Conservation (phyloP, 2,797 vertebrate genomes). For the Borostomias antarcticus region DNA sequence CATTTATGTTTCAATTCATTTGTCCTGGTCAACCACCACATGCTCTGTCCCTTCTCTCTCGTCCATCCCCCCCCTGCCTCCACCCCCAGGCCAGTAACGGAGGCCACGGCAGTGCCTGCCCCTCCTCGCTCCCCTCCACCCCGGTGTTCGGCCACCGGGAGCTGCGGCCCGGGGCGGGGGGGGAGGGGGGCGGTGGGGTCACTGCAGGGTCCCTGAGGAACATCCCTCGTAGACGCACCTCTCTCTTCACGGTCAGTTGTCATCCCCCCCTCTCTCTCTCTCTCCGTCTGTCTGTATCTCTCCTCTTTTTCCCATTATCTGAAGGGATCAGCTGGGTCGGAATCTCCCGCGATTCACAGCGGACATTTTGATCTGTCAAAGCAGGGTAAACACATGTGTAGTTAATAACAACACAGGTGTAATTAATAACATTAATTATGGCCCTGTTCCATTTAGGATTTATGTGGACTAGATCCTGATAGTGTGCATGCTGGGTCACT, state of each 20-base stretch:
- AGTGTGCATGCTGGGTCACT: no score
- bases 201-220: conserved; percentile 81
- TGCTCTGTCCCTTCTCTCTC: conserved; percentile 19
- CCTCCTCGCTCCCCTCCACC: conserved; percentile 92
- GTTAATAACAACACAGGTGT: no score
- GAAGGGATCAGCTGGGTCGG: no score
- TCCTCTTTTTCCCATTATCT: conserved; percentile 4
- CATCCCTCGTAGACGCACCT: conserved; percentile 87
- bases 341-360: no score
- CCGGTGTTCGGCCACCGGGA: conserved; percentile 92
- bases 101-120: conserved; percentile 85
- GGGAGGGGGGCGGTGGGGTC: conserved; percentile 75
- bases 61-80: conserved; percentile 29
- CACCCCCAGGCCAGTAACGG: conserved; percentile 86
- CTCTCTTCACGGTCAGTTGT: conserved; percentile 89
- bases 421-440: no score
- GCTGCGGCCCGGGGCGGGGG: conserved; percentile 72
- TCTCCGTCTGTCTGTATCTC: not conserved
- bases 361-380: no score
- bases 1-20: conserved; percentile 5
- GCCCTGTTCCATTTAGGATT: no score
- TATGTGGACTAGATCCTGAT: no score
- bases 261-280: not conserved
- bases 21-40: not conserved
- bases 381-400: no score